Evolutionary conservation across 2,888 invertebrate species (phyloP).

Genomic region (Aradus depressus): DNA sequence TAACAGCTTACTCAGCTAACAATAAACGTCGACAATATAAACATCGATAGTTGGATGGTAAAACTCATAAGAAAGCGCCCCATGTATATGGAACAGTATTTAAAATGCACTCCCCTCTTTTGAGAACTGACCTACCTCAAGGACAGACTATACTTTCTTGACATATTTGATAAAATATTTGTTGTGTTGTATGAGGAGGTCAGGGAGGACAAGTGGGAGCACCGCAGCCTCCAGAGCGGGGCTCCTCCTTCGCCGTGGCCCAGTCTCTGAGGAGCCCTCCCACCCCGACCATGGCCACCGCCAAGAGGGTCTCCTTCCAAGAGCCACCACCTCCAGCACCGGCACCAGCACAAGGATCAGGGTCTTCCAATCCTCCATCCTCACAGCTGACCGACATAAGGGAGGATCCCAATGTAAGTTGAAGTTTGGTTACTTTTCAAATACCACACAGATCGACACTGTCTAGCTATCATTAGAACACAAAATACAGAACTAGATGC

Average conservation of each 20-base stretch:
- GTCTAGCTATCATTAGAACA: neutral
- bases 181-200: no score
- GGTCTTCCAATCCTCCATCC: constrained; percentile 33
- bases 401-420: constrained; percentile 74
- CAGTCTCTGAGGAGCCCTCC: constrained; percentile 24
- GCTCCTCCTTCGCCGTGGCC: constrained; percentile 70
- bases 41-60: no score
- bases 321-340: constrained; percentile 43
- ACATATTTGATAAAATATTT: constrained; percentile 12
- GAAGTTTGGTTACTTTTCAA: constrained; percentile 31
- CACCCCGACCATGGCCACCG: constrained; percentile 35
- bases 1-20: no score
- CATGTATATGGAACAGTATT: no score
- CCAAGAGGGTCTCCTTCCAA: constrained; percentile 66
- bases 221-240: constrained; percentile 70
- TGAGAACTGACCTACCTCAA: no score
- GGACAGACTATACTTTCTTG: no score
- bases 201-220: constrained; percentile 41
- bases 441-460: neutral
- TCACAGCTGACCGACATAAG: constrained; percentile 45
- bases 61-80: no score
- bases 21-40: no score
- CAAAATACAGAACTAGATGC: neutral
- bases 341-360: no score
- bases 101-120: no score